Evolutionary conservation across 2,113 vertebrate genomes (phyloP), one percentile per base, ranked within the genome.

Genomic region (Anser brachyrhynchus): DNA sequence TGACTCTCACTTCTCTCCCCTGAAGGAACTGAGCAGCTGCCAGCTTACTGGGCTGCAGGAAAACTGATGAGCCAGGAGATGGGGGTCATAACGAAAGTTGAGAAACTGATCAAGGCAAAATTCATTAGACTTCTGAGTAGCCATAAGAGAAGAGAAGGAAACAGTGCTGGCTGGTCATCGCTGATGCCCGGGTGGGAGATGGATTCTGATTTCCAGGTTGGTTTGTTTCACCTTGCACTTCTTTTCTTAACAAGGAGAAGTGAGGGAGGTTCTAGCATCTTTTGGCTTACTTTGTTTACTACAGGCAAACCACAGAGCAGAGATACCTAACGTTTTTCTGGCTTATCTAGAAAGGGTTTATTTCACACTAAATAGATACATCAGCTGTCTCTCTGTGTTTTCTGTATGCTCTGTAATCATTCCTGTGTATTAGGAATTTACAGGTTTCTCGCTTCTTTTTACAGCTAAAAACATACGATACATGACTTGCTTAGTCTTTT

Each of bases 11-110:
- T 89, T 93, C 80, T 90, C 90, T 95, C 43, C 91, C 86, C 95
- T 87, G 80, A 92, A 96, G 95, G 94, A 95, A 35, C 86, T 87
- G 89, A 95, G 87, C 86, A 91, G 84, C 92, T 97, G 91, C 86
- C 92, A 93, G 58, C 93, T 94, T 92, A 62, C 92, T 90, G 76
- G 83, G 83, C 61, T 95, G 80, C 69, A 84, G 81, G 89, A 75
- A 87, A 97, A 91, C 76, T 78, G 94, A 87, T 95, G 92, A 96
- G 86, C 76, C 39, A 28, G 65, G 89, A 94, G 76, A 89, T 84
- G 84, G 86, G 80, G 84, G 89, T 95, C 87, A 93, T 52, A 75
- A 52, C 6, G 6, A 75, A 95, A 96, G 91, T 3, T 93, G 87
- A 84, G 70, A 82, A 95, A 89, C 69, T 87, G 69, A 91, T 92